phyloP scores from a whole-genome alignment of 2,888 invertebrate genomes.

The Quadriops clusia region DNA sequence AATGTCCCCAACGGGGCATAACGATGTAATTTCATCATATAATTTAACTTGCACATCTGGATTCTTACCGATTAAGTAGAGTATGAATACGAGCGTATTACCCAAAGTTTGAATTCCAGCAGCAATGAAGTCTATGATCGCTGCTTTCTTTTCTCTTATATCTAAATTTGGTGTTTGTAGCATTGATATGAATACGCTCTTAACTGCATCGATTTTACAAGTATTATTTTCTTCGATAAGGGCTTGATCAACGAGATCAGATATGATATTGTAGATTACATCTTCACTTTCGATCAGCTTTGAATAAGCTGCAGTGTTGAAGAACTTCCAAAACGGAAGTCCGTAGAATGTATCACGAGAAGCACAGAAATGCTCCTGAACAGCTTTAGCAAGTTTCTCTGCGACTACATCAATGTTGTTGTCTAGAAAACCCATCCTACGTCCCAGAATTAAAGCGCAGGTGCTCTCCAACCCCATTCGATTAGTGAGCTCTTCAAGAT shows the following conservation, averaged over 20 bases:
- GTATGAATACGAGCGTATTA: constrained; percentile 66
- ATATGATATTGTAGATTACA: constrained; percentile 62
- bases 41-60: constrained; percentile 54
- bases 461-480: constrained; percentile 71
- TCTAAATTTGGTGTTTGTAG: too few species aligned
- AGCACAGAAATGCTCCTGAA: constrained; percentile 65
- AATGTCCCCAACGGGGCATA: constrained; percentile 26
- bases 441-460: constrained; percentile 67
- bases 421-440: constrained; percentile 61
- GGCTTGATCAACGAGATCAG: too few species aligned
- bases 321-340: constrained; percentile 70
- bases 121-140: constrained; percentile 75
- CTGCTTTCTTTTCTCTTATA: constrained; percentile 70
- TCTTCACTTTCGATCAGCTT: constrained; percentile 64
- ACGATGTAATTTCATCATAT: constrained; percentile 41
- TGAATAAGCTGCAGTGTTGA: constrained; percentile 59
- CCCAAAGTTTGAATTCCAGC: constrained; percentile 82
- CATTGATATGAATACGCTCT: too few species aligned
- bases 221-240: constrained; percentile 50
- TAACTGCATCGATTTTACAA: constrained; percentile 66
- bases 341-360: constrained; percentile 74
- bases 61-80: constrained; percentile 61
- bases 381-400: constrained; percentile 55
- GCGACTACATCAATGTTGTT: constrained; percentile 47
- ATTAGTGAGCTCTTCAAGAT: constrained; percentile 63